Evolutionary conservation across 1,140 invertebrate genomes (phyloP).

Genomic region (Bemisia tabaci): DNA sequence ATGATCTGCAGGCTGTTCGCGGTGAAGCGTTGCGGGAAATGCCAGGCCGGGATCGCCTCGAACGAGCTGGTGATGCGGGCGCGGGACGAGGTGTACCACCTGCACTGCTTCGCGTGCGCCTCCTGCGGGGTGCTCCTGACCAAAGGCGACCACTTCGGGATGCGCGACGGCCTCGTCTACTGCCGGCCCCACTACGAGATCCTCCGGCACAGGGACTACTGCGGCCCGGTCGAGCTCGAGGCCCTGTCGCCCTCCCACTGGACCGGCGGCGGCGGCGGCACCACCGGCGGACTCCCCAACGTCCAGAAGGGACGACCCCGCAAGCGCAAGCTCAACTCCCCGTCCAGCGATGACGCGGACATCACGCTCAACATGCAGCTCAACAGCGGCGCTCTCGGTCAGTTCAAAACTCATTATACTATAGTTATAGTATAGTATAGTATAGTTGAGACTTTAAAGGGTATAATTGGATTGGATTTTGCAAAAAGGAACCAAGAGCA

Average conservation of each 20-base stretch:
- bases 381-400: not conserved
- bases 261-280: slow-evolving; percentile 33
- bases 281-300: slow-evolving; percentile 33
- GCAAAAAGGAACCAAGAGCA: no score
- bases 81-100: slow-evolving; percentile 73
- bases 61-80: slow-evolving; percentile 87
- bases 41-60: slow-evolving; percentile 68
- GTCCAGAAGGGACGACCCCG: slow-evolving; percentile 68
- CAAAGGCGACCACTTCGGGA: slow-evolving; percentile 81
- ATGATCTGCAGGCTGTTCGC: slow-evolving; percentile 50
- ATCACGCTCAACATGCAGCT: not conserved
- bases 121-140: slow-evolving; percentile 62
- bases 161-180: slow-evolving; percentile 38
- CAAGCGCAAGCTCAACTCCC: slow-evolving; percentile 50
- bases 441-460: no score
- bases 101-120: slow-evolving; percentile 79
- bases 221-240: slow-evolving; percentile 23
- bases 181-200: slow-evolving; percentile 50
- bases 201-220: slow-evolving; percentile 27
- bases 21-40: slow-evolving; percentile 68
- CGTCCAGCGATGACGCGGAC: slow-evolving; percentile 1
- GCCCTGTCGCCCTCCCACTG: slow-evolving; percentile 42
- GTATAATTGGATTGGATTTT: no score
- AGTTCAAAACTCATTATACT: no score
- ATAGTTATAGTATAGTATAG: no score